Conservation (phyloP, 2,888 invertebrate genomes). For the Lepidocyrtinus sp. region DNA sequence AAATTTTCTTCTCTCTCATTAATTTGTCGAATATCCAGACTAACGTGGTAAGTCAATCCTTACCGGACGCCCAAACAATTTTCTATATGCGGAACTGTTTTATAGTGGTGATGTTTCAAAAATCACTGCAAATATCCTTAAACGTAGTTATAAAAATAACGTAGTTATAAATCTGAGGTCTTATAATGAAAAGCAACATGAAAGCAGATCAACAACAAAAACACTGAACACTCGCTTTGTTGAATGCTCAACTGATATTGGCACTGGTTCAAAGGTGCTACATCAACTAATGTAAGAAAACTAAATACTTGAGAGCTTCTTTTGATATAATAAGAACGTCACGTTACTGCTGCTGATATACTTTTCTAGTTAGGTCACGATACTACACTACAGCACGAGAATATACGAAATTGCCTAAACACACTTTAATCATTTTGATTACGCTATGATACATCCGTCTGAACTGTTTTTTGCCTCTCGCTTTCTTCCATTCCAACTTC, state of each 20-base stretch:
- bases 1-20: too few species aligned
- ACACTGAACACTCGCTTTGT: constrained; percentile 16
- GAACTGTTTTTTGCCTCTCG: background rate
- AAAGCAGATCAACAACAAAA: background rate
- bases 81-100: too few species aligned
- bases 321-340: background rate
- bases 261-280: constrained; percentile 46
- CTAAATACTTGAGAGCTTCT: constrained; percentile 10
- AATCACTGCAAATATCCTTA: too few species aligned
- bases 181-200: too few species aligned
- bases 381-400: constrained; percentile 36
- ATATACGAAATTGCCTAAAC: background rate
- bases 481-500: background rate
- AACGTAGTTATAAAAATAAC: constrained; percentile 9
- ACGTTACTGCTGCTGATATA: background rate
- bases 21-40: too few species aligned
- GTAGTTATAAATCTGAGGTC: too few species aligned
- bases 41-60: too few species aligned
- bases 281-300: constrained; percentile 17
- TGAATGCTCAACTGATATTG: constrained; percentile 43
- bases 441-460: background rate
- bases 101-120: too few species aligned
- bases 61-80: too few species aligned
- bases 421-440: background rate
- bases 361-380: constrained; percentile 33